Evolutionary conservation across 2,888 invertebrate genomes (phyloP).

Genomic region (Rhogogaster chlorosoma): DNA sequence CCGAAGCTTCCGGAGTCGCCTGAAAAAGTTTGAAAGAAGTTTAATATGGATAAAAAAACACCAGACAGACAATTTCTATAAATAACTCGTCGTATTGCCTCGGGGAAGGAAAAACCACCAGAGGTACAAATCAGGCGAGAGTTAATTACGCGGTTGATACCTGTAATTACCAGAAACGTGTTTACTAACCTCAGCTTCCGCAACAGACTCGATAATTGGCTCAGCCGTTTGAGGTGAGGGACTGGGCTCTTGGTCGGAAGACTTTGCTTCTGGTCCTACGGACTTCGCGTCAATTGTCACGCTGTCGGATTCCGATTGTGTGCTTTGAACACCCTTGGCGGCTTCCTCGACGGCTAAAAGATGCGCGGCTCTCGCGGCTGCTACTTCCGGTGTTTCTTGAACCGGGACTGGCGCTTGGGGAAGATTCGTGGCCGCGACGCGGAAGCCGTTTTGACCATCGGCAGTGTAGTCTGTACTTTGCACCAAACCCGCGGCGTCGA

Average conservation of each 20-base stretch:
- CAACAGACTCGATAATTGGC: neutral
- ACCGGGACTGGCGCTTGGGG: constrained; percentile 73
- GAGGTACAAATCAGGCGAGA: neutral
- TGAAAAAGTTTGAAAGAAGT: neutral
- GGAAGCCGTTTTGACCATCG: constrained; percentile 77
- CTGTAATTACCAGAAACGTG: constrained; percentile 1
- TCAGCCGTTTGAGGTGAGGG: neutral
- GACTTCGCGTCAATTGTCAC: neutral
- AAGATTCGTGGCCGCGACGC: constrained; percentile 77
- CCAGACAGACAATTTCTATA: neutral
- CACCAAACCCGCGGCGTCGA: constrained; percentile 76
- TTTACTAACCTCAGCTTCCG: constrained; percentile 1
- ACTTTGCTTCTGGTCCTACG: neutral
- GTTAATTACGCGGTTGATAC: neutral
- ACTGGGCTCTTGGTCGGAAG: neutral
- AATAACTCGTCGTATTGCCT: neutral
- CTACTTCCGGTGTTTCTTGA: constrained; percentile 76
- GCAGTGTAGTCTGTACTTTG: constrained; percentile 77
- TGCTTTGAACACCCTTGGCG: constrained; percentile 60
- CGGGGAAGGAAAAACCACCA: neutral
- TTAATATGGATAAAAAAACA: neutral
- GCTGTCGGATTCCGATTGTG: constrained; percentile 27
- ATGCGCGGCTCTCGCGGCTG: constrained; percentile 73
- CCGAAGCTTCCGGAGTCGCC: neutral
- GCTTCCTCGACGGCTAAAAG: constrained; percentile 72